A percentile compares a stretch with the other conserved stretches of the same genome.
Evolutionary conservation across 2,888 invertebrate species (phyloP).

Genomic region (Polyommatus iphigenia): DNA sequence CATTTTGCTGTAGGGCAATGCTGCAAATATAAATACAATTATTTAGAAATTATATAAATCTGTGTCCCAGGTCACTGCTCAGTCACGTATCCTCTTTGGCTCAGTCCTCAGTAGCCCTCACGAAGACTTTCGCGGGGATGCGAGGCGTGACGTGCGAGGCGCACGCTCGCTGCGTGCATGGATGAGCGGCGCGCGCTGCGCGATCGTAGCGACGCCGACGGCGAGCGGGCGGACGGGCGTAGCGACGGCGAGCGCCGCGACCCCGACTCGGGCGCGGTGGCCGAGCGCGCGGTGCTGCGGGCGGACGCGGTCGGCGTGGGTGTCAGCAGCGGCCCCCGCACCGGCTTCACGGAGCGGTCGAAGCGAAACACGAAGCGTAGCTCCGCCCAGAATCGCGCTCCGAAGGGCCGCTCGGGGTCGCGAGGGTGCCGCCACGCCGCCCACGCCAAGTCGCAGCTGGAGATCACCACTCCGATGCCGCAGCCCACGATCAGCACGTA

Average conservation of each 20-base stretch:
- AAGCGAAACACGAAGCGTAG: conserved; percentile 70
- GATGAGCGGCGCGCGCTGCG: conserved; percentile 58
- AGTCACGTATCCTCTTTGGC: background rate
- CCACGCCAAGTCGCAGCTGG: conserved; percentile 80
- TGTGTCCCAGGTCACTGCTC: background rate
- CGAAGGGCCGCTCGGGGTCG: conserved; percentile 48
- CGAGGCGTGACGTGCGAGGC: conserved; percentile 58
- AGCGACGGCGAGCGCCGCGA: conserved; percentile 28
- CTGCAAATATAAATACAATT: too few species aligned
- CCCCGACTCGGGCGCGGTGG: conserved; percentile 35
- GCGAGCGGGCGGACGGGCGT: conserved; percentile 36
- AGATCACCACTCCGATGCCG: conserved; percentile 81
- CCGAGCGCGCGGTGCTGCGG: conserved; percentile 25
- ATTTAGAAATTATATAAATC: too few species aligned
- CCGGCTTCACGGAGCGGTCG: conserved; percentile 62
- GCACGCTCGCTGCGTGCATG: conserved; percentile 65
- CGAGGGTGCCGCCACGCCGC: conserved; percentile 44
- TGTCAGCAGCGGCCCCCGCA: conserved; percentile 50
- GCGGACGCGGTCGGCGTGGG: conserved; percentile 32
- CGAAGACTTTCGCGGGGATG: conserved; percentile 33
- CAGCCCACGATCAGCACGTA: conserved; percentile 86
- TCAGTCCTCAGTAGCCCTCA: background rate
- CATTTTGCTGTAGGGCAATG: too few species aligned
- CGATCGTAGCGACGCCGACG: conserved; percentile 41
- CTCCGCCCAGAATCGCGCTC: conserved; percentile 55